Evolutionary conservation across 2,113 vertebrate genomes (phyloP), one percentile per base, ranked within the genome.

Genomic region (Columba janthina): DNA sequence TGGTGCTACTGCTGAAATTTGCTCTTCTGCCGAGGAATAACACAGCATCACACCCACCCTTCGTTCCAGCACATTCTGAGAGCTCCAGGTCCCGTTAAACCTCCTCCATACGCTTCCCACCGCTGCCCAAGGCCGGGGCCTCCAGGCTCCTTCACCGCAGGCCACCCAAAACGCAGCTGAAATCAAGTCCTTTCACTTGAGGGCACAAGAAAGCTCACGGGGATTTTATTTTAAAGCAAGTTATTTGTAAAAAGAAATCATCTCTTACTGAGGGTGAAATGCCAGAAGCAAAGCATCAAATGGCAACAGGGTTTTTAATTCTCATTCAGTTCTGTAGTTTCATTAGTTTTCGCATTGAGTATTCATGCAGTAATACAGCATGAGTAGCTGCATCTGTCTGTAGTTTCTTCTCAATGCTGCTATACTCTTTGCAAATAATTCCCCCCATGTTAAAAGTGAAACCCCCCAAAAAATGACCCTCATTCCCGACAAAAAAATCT

Each of bases 271-370:
- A 94, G 76, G 46, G 32, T 74, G 32, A 67, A 93, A 71, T 62
- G 48, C 76, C 91, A 71, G 51, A 15, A 61, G 93, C 64, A 31
- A 65, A 88, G 60, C 61, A n/a, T 25, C 54, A 85, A 66, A 67
- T 54, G 62, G 72, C 85, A 85, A 67, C 21, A 60, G 80, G 84
- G 84, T 88, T 83, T 82, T 94, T 87, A 85, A 75, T 92, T 90
- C 75, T 75, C 90, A 75, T 24, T 85, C 79, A 84, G 46, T 80
- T 50, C 73, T 79, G 57, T 28, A 85, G 62, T 93, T 88, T 74
- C 81, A 91, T 94, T 91, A 91, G 64, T 77, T 86, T 50, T 53
- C n/a, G 44, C 73, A 71, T 40, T 88, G 74, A 69, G 57, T 88
- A 83, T 82, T 85, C 64, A 77, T 70, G 79, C 46, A 36, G 53